Base-by-base conservation (phyloP, 2,113 vertebrate species). In the Hemicordylus capensis region DNA sequence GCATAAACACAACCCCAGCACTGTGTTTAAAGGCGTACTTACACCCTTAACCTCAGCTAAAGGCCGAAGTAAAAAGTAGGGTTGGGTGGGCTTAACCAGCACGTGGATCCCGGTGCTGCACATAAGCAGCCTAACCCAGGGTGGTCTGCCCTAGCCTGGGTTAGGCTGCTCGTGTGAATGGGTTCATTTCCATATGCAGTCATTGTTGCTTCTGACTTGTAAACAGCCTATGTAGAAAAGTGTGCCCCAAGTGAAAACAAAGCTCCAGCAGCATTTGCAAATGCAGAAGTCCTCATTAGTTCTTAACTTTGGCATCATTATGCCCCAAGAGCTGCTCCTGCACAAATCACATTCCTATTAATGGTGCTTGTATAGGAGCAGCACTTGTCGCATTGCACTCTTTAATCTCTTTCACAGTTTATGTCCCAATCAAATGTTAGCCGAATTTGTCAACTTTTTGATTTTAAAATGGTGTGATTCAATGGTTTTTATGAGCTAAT, bases 371-470 rank as follows among this genome's bases (percentile, higher is more conserved):
- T 4, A 70, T 15, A 72, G 37, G 48, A 54, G 20, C 11, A 48
- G 28, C 34, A 70, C 26, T 19, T 59, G 15, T 24, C 22, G 5
- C 17, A 22, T 37, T 69, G 37, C 34, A 56, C 37, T 6, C 37
- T 72, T 64, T 58, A 56, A 59, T 72, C n/a, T 72, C 24, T 54
- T 72, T 72, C 20, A 31, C 31, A 63, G 39, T 6, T 82, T 59
- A 19, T 82, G 15, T 2, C 4, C 42, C 51, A 85, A 85, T 76
- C 2, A 59, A 77, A 3, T 22, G n/a, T 14, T 22, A 81, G 74
- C n/a, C 31, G 51, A 85, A 85, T 20, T 2, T 42, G 19, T 3
- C 24, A 70, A 0, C 0, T 67, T 22, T 48, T 72, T 46, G 34
- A 44, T 69, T 81, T 42, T 20, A 22, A n/a, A 20, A 46, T 51